Conservation (phyloP, 2,888 invertebrate genomes). For the Dicranocentrus wangi region DNA sequence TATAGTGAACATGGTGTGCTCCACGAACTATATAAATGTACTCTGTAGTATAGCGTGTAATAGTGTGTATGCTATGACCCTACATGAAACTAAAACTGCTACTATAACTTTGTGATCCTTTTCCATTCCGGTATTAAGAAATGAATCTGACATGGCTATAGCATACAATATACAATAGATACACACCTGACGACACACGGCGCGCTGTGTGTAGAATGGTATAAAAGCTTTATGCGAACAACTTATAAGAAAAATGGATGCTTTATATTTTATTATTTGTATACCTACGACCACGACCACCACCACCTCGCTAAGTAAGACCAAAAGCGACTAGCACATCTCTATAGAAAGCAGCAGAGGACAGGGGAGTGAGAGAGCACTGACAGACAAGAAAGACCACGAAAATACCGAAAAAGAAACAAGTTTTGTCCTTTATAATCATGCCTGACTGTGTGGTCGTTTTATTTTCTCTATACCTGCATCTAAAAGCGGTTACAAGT, state of each 20-base stretch:
- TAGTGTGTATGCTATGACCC: too few relatives aligned
- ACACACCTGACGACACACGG: slow-evolving; percentile 10
- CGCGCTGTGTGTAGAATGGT: too few relatives aligned
- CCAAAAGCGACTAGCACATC: background rate
- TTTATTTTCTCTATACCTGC: slow-evolving; percentile 14
- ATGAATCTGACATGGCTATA: too few relatives aligned
- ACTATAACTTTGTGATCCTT: background rate
- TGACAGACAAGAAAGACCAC: slow-evolving; percentile 52
- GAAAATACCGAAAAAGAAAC: slow-evolving; percentile 36
- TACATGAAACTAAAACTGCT: too few relatives aligned
- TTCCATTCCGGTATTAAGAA: background rate
- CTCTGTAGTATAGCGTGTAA: too few relatives aligned
- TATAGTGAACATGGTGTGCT: slow-evolving; percentile 3
- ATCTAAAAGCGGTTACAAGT: too few relatives aligned
- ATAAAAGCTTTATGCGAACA: slow-evolving; percentile 22
- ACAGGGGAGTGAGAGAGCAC: slow-evolving; percentile 19
- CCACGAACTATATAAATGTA: background rate
- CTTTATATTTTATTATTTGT: slow-evolving; percentile 21
- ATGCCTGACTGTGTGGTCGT: slow-evolving; percentile 25
- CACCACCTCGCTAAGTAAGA: too few relatives aligned
- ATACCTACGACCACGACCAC: too few relatives aligned
- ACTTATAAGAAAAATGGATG: background rate
- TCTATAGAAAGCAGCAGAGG: background rate
- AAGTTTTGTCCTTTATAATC: slow-evolving; percentile 45
- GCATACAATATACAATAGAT: too few relatives aligned